Percentiles rank a stretch among this genome's conserved stretches.
Conservation (phyloP, 2,888 invertebrate genomes). For the Germaria angustata region DNA sequence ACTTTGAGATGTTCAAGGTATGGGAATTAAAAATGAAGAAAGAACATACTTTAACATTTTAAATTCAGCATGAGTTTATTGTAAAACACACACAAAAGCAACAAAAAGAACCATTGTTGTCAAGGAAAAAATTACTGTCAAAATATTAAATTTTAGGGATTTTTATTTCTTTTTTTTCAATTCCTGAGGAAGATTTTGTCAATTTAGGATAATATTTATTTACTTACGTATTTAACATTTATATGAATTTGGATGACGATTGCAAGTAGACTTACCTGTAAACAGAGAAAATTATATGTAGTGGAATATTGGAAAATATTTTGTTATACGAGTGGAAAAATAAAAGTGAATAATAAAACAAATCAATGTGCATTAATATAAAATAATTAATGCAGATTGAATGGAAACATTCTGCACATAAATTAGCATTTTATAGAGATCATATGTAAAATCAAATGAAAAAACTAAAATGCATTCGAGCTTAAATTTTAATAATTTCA, state of each 20-base stretch:
- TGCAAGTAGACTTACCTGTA: conserved; percentile 9
- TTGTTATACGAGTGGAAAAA: too few relatives aligned
- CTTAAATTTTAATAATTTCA: too few relatives aligned
- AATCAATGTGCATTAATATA: too few relatives aligned
- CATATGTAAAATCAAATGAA: too few relatives aligned
- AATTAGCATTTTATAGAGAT: too few relatives aligned
- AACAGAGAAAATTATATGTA: neutral
- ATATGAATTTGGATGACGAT: neutral
- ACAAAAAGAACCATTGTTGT: neutral
- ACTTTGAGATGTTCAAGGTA: neutral
- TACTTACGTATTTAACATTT: conserved; percentile 6
- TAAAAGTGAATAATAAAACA: too few relatives aligned
- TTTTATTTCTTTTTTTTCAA: neutral
- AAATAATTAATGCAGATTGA: too few relatives aligned
- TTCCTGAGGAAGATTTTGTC: neutral
- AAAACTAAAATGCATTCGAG: too few relatives aligned
- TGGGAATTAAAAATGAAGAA: neutral
- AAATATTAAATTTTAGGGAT: neutral
- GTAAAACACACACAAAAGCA: neutral
- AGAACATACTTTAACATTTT: neutral
- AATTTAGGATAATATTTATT: conserved; percentile 2
- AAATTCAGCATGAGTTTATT: conserved; percentile 5
- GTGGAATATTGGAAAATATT: too few relatives aligned
- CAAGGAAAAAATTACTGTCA: neutral
- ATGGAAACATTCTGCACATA: too few relatives aligned